Percentiles rank a stretch among this genome's conserved stretches.
phyloP scores from a whole-genome alignment of 1,140 invertebrate species.

The Melipona quadrifasciata region DNA sequence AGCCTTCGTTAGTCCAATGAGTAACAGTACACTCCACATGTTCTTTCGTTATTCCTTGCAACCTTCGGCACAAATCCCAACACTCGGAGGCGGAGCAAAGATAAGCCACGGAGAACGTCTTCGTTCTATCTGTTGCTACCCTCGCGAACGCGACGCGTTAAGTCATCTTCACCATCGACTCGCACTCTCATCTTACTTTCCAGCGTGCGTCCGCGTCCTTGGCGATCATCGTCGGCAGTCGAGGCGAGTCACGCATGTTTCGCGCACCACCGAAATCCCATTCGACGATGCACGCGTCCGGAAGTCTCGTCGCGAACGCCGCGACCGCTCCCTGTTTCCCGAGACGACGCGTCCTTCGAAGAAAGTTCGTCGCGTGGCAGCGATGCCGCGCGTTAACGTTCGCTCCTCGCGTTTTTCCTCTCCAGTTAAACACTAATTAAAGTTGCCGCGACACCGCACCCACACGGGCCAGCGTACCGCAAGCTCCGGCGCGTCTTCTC shows the following conservation, averaged over 20 bases:
- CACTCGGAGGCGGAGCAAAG: constrained; percentile 14
- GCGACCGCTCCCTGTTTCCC: not conserved
- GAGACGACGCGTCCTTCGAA: not conserved
- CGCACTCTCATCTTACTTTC: not conserved
- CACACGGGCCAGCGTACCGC: not conserved
- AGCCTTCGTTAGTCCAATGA: constrained; percentile 74
- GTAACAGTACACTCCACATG: constrained; percentile 78
- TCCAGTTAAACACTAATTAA: constrained; percentile 62
- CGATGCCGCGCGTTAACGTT: not conserved
- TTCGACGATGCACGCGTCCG: not conserved
- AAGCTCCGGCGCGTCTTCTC: not conserved
- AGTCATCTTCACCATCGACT: not conserved
- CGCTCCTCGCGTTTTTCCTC: constrained; percentile 39
- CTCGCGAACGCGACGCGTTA: not conserved
- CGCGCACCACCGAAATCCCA: not conserved
- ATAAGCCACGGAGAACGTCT: not conserved
- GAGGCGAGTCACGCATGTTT: not conserved
- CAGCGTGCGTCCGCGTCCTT: not conserved
- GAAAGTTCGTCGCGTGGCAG: not conserved
- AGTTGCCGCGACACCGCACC: constrained; percentile 27
- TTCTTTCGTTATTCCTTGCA: constrained; percentile 66
- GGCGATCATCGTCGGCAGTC: not conserved
- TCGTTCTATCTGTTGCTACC: constrained; percentile 4
- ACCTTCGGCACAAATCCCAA: constrained; percentile 40
- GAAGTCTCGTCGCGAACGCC: too few relatives aligned